These are phyloP conservation scores for Phasianus colchicus DNA, from an alignment of 2,113 vertebrate species.

Conservation along the genomic window DNA sequence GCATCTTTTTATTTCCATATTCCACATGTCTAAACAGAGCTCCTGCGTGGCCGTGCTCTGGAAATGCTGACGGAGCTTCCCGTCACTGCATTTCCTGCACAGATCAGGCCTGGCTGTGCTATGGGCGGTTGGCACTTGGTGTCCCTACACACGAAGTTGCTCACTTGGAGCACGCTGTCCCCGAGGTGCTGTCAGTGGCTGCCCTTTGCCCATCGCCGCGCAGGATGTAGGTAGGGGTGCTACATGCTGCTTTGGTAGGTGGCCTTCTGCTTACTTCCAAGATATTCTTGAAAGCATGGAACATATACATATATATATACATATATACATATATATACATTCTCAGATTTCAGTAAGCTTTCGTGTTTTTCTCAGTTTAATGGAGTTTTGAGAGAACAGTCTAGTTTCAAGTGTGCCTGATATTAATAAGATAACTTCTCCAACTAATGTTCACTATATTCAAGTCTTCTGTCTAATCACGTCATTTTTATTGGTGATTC, in stretches of 20 bases:
- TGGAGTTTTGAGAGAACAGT: neutral
- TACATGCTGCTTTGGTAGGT: neutral
- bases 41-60: rapidly evolving
- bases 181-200: rapidly evolving
- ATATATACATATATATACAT: neutral
- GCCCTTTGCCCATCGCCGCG: neutral
- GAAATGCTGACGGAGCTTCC: rapidly evolving
- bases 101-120: rapidly evolving
- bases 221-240: neutral
- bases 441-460: neutral
- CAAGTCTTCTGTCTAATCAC: neutral
- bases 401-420: neutral
- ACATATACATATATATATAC: neutral
- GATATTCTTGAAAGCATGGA: neutral
- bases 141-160: rapidly evolving
- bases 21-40: rapidly evolving
- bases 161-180: rapidly evolving
- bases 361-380: neutral
- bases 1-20: rapidly evolving
- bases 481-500: neutral
- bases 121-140: neutral
- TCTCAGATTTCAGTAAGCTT: rapidly evolving
- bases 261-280: neutral
- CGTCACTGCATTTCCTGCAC: neutral
- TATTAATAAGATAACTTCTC: neutral